Evolutionary conservation across 2,797 vertebrate genomes (phyloP), one percentile per base, ranked within the genome.

Genomic region (Enteromius anoplus): DNA sequence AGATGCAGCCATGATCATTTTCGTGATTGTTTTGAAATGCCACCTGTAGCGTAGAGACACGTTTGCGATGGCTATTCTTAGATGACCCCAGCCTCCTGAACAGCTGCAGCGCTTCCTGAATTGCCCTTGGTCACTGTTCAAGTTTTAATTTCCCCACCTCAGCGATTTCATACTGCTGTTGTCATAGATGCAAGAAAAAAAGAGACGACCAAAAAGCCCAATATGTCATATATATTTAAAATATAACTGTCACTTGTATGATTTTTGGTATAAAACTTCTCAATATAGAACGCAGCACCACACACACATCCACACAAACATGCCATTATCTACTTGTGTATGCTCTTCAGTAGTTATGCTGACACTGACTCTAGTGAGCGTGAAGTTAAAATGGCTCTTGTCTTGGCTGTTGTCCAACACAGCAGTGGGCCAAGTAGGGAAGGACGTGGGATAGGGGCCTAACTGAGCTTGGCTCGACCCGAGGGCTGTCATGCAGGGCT

Each of bases 71-170:
- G 23, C 88, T 88, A 86, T 89, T 88, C 82, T 81, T 19, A 68
- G 84, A 68, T 4, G 72, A 55, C 69, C 62, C 75, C 51, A 49
- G 64, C 21, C 64, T 81, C 64, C 26, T 64, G 76, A 88, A 84
- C 86, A 87, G 87, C 87, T 88, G 86, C 78, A 68, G 72, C 12
- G 23, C 75, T 87, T 72, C 83, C 60, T 78, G 40, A 69, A 80
- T 53, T 86, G 60, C 68, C 78, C 75, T 71, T 19, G 64, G 40
- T 80, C 66, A 75, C 71, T 68, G 78, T 71, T 88, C 26, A 84
- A 85, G 87, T 77, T 86, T 84, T 85, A 81, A 85, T 87, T 86
- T 86, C 79, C 58, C 45, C 42, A 77, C 62, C 65, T 86, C 87
- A 83, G 84, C 78, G 3, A 49, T 75, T 83, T 83, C 40, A 78